phyloP scores from a whole-genome alignment of 2,888 invertebrate species.

The Perdita meconis region DNA sequence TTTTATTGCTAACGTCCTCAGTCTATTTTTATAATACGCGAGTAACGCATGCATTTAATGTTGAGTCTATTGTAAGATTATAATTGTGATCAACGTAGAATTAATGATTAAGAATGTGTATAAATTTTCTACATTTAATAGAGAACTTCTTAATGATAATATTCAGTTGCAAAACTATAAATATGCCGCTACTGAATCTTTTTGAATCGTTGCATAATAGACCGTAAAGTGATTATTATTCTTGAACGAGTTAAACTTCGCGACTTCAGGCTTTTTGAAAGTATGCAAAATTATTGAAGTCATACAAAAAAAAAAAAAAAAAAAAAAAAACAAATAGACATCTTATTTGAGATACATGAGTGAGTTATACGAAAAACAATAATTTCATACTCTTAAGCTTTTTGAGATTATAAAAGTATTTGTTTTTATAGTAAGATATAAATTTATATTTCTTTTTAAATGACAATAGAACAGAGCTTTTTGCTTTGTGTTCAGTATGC shows the following conservation, averaged over 20 bases:
- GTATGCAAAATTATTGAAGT: constrained; percentile 4
- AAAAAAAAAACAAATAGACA: no score
- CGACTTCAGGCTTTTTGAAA: neutral
- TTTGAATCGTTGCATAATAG: neutral
- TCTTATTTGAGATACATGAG: constrained; percentile 29
- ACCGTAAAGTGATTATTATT: neutral
- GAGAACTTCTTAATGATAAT: neutral
- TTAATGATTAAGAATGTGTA: constrained; percentile 7
- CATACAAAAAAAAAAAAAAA: no score
- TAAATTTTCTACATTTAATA: constrained; percentile 19
- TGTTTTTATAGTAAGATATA: constrained; percentile 35
- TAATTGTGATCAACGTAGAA: constrained; percentile 30
- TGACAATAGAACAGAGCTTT: constrained; percentile 16
- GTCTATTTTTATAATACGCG: neutral
- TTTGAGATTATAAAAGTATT: constrained; percentile 58
- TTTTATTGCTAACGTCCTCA: constrained; percentile 24
- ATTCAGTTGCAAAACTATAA: constrained; percentile 1
- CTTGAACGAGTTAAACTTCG: neutral
- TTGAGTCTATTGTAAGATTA: constrained; percentile 33
- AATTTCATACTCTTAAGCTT: constrained; percentile 35
- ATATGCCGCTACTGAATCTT: neutral
- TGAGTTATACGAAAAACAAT: constrained; percentile 33
- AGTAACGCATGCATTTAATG: constrained; percentile 20
- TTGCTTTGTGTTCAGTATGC: constrained; percentile 17
- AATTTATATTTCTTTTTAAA: neutral